Base-by-base conservation (phyloP, 2,113 vertebrate species). In the Crotalus viridis region DNA sequence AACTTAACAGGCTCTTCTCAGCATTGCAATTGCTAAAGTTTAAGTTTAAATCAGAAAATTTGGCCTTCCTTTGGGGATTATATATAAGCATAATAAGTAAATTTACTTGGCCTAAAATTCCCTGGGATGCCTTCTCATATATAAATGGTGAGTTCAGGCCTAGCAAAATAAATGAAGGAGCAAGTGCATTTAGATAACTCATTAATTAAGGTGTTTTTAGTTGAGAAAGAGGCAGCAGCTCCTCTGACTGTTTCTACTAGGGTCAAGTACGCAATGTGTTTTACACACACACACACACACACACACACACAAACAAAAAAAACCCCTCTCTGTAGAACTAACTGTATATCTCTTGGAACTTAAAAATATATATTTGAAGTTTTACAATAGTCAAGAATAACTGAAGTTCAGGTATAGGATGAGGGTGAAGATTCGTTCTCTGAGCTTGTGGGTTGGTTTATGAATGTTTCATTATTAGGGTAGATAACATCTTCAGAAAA, bases 311-410 rank as follows among this genome's bases (percentile, higher is more conserved):
- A 33, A 1, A 33, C 33, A 33, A 52, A 0, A 46, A 46, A 46
- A 0, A n/a, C 5, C 19, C 19, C n/a, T 74, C 90, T 28, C 10
- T 9, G 6, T 52, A 52, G 28, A n/a, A 28, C 12, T 61, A 56
- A 3, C 43, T 94, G 95, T 96, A 91, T 92, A 94, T 94, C 56
- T 93, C 51, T 92, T 94, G 61, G 90, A 2, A 69, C 92, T 74
- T 92, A 91, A 3, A 81, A 90, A 95, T 95, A 93, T 52, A 87
- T 1, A 17, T 95, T 94, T n/a, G 8, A 90, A 95, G 7, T 48
- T 48, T 48, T 48, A 6, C 48, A 48, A 48, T 48, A 48, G 48
- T 48, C 7, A 8, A 48, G 48, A 48, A 48, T 48, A 48, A 48
- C 48, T 51, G 48, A 51, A 51, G 7, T 8, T 51, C 48, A 51